phyloP scores from a whole-genome alignment of 2,113 vertebrate species.

The Chaetura pelagica region DNA sequence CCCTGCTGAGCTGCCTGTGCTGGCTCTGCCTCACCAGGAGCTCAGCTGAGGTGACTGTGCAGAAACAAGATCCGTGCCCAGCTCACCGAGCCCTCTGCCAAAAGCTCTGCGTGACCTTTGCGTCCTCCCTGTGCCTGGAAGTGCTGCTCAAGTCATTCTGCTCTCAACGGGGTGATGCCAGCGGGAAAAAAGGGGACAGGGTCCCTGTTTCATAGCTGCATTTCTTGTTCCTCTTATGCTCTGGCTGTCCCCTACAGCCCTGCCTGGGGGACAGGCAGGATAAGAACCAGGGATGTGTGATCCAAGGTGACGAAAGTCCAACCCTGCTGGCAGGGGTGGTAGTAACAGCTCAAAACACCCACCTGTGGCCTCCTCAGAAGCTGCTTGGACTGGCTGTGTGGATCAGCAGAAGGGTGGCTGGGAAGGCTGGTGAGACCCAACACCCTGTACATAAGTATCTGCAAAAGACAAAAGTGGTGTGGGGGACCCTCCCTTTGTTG shows the following conservation, averaged over 20 bases:
- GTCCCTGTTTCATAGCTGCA: neutral
- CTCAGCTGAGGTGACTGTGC: neutral
- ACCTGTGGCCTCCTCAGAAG: neutral
- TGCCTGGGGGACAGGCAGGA: neutral
- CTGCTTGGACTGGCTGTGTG: fast-evolving
- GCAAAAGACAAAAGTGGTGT: neutral
- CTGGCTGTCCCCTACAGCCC: neutral
- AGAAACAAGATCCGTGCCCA: neutral
- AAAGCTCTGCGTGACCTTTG: neutral
- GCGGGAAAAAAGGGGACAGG: neutral
- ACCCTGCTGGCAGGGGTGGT: fast-evolving
- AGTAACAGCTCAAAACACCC: neutral
- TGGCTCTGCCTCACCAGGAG: fast-evolving
- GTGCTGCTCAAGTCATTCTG: neutral
- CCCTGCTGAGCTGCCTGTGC: fast-evolving
- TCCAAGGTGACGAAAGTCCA: neutral
- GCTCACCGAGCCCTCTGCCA: neutral
- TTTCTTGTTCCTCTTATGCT: neutral
- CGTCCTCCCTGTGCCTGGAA: neutral
- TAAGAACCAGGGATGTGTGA: neutral
- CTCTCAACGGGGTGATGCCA: fast-evolving
- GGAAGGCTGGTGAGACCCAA: neutral
- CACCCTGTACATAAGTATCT: fast-evolving
- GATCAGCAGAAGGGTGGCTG: neutral
- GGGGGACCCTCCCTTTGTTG: fast-evolving